These are phyloP conservation scores for Rhinophrynus dorsalis DNA, from an alignment of 2,797 vertebrate species.

Conservation along the genomic window DNA sequence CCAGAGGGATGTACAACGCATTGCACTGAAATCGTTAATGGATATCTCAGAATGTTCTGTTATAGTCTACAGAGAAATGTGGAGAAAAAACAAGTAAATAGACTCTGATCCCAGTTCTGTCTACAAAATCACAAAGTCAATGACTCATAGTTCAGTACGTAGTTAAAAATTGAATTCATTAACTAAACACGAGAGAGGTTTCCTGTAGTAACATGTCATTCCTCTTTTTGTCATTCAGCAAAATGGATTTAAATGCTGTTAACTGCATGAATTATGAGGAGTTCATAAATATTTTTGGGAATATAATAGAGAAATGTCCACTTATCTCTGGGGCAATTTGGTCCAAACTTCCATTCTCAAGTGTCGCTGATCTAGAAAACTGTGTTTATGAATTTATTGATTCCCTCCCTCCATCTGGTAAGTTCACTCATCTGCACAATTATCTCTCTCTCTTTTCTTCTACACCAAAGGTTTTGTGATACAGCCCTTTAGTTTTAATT, in stretches of 20 bases:
- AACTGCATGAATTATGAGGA: conserved; percentile 77
- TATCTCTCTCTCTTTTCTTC: too few relatives aligned
- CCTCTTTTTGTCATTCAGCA: not conserved
- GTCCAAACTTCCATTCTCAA: conserved; percentile 71
- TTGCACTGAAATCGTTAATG: too few relatives aligned
- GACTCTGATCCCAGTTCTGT: too few relatives aligned
- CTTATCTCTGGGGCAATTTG: conserved; percentile 76
- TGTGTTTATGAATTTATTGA: conserved; percentile 74
- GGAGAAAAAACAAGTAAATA: too few relatives aligned
- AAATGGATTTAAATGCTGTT: conserved; percentile 72
- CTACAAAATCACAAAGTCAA: conserved; percentile 2
- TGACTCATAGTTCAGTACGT: conserved; percentile 6
- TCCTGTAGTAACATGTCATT: not conserved
- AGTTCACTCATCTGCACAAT: not conserved
- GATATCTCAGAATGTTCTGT: too few relatives aligned
- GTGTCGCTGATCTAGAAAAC: conserved; percentile 61
- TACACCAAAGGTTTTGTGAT: too few relatives aligned
- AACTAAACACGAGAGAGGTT: conserved; percentile 10
- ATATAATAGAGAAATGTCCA: conserved; percentile 79
- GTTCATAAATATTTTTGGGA: conserved; percentile 77
- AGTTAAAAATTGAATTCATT: conserved; percentile 32
- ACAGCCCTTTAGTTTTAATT: too few relatives aligned
- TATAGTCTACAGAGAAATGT: too few relatives aligned
- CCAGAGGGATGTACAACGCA: too few relatives aligned
- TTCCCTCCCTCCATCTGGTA: conserved; percentile 73